A percentile compares a stretch with the other conserved stretches of the same genome.
Evolutionary conservation across 2,113 vertebrate species (phyloP).

Genomic region (Piliocolobus tephrosceles): DNA sequence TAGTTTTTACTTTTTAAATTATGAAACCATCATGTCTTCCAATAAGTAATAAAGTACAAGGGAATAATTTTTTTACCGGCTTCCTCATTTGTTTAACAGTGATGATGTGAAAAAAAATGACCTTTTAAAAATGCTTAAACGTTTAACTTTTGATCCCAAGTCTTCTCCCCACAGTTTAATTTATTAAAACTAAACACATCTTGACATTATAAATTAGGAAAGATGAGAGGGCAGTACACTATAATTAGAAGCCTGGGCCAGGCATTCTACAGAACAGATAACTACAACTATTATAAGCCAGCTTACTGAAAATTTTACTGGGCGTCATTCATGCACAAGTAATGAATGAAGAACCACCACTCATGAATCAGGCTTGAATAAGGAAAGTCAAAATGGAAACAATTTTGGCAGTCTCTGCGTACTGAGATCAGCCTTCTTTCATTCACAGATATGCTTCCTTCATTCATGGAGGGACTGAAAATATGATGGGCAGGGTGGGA

Average conservation of each 20-base stretch:
- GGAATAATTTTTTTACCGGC: constrained; percentile 65
- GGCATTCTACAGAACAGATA: constrained; percentile 48
- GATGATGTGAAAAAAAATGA: constrained; percentile 76
- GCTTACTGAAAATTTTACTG: constrained; percentile 77
- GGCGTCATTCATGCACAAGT: constrained; percentile 73
- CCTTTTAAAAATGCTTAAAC: constrained; percentile 77
- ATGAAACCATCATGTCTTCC: constrained; percentile 63
- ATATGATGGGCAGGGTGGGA: rapidly evolving
- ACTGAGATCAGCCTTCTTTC: constrained; percentile 27
- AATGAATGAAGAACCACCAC: constrained; percentile 74
- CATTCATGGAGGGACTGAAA: background rate
- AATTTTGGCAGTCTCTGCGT: background rate
- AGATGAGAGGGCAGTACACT: constrained; percentile 67
- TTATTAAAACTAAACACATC: constrained; percentile 81
- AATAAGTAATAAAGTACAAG: constrained; percentile 70
- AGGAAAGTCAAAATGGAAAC: constrained; percentile 67
- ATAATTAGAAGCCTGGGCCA: constrained; percentile 73
- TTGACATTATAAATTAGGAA: constrained; percentile 75
- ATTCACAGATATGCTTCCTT: background rate
- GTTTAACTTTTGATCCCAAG: constrained; percentile 78
- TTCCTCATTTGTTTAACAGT: constrained; percentile 77
- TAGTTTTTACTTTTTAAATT: constrained; percentile 54
- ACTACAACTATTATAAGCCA: constrained; percentile 52
- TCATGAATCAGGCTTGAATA: constrained; percentile 79
- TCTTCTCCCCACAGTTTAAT: constrained; percentile 72